Evolutionary conservation across 1,140 invertebrate genomes (phyloP).

Genomic region (Dendroctonus ponderosae): DNA sequence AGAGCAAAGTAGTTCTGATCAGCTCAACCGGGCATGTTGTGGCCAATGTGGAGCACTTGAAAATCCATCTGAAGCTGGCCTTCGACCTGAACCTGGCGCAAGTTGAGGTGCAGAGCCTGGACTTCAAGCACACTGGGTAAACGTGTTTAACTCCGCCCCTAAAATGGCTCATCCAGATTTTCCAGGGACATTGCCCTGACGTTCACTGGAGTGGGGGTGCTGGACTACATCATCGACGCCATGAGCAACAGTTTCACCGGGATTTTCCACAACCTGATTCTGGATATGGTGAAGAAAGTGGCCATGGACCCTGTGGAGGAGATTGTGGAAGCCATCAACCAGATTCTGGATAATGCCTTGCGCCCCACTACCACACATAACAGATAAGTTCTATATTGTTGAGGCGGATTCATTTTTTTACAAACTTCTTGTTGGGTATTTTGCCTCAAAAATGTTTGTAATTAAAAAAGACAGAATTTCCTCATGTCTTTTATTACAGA

Average conservation of each 20-base stretch:
- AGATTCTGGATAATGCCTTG: background rate
- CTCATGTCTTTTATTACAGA: too few species aligned
- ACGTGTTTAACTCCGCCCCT: background rate
- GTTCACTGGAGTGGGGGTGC: slow-evolving; percentile 52
- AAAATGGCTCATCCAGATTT: slow-evolving; percentile 9
- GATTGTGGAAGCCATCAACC: slow-evolving; percentile 18
- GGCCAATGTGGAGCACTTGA: slow-evolving; percentile 33
- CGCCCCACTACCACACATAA: too few species aligned
- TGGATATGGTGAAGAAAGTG: slow-evolving; percentile 34
- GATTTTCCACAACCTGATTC: slow-evolving; percentile 53
- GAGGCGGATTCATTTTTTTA: too few species aligned
- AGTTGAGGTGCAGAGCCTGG: slow-evolving; percentile 19
- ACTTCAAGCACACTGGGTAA: slow-evolving; percentile 38
- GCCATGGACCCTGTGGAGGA: slow-evolving; percentile 22
- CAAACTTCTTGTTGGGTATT: too few species aligned
- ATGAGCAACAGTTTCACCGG: slow-evolving; percentile 50
- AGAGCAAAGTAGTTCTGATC: slow-evolving; percentile 28
- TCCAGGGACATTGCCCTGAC: slow-evolving; percentile 47
- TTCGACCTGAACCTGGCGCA: slow-evolving; percentile 30
- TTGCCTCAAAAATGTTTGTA: too few species aligned
- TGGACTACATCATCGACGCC: slow-evolving; percentile 53
- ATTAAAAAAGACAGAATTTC: too few species aligned
- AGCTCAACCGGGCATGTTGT: slow-evolving; percentile 22
- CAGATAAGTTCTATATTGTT: too few species aligned
- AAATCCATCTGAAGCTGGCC: slow-evolving; percentile 31